Conservation (phyloP, 92 coral and sea anemone species). For the Epizoanthus rinbou region DNA sequence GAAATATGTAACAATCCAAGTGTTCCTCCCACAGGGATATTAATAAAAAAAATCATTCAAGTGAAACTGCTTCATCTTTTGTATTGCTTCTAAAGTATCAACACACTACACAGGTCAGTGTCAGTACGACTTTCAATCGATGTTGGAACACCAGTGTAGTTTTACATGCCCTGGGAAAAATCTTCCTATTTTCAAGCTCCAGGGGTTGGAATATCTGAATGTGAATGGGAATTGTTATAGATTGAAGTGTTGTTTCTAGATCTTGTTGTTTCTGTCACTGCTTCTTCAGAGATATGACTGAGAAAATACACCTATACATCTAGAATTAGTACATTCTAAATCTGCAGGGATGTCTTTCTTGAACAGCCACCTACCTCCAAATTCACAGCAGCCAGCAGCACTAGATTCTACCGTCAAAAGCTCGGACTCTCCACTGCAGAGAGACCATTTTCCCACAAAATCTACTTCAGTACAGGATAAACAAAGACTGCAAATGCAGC, state of each 20-base stretch:
- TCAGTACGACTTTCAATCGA: too few relatives aligned
- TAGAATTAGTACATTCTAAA: neutral
- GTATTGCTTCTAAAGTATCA: too few relatives aligned
- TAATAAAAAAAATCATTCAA: too few relatives aligned
- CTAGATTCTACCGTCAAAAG: neutral
- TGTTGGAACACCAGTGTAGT: too few relatives aligned
- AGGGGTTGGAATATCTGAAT: too few relatives aligned
- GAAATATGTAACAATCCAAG: too few relatives aligned
- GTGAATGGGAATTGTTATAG: too few relatives aligned
- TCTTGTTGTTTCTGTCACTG: neutral
- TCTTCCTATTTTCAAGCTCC: too few relatives aligned
- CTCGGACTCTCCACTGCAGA: neutral
- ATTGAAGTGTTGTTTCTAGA: neutral
- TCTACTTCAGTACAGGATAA: neutral
- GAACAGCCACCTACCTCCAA: neutral
- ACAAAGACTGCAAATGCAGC: neutral
- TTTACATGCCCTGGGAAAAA: too few relatives aligned
- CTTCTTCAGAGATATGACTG: neutral
- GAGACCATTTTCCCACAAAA: neutral
- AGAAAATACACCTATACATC: neutral
- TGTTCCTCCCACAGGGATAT: too few relatives aligned
- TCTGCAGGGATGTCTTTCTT: neutral
- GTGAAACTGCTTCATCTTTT: too few relatives aligned
- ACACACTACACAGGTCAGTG: too few relatives aligned
- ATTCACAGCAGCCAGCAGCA: neutral